phyloP scores from a whole-genome alignment of 2,888 invertebrate species.

The Drosophila melanocephala region DNA sequence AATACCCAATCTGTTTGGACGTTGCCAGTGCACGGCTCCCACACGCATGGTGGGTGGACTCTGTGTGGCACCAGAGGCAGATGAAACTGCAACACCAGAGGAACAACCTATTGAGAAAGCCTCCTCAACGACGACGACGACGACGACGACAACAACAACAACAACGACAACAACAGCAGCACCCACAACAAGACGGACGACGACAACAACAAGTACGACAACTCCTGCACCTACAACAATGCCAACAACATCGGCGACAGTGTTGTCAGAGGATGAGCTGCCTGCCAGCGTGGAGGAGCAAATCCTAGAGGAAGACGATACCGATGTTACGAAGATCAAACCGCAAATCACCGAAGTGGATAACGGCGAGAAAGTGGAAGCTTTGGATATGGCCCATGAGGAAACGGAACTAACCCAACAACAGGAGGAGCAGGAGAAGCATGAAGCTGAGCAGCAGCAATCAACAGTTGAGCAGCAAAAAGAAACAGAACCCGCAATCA shows the following conservation, averaged over 20 bases:
- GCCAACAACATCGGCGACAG: conserved; percentile 38
- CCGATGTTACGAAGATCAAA: conserved; percentile 45
- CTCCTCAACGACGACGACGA: conserved; percentile 57
- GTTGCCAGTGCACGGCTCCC: conserved; percentile 92
- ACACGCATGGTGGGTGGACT: conserved; percentile 89
- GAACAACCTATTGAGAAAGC: conserved; percentile 44
- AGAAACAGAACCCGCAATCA: background rate
- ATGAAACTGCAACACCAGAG: conserved; percentile 45
- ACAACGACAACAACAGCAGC: conserved; percentile 37
- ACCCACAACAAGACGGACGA: conserved; percentile 44
- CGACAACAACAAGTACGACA: conserved; percentile 40
- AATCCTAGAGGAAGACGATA: conserved; percentile 81
- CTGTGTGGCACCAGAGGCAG: conserved; percentile 86
- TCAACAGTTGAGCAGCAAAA: conserved; percentile 19
- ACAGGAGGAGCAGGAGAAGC: conserved; percentile 19
- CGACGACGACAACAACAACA: conserved; percentile 15
- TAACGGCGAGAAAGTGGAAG: conserved; percentile 58
- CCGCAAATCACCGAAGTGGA: conserved; percentile 51
- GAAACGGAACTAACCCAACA: conserved; percentile 66
- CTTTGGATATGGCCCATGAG: conserved; percentile 64
- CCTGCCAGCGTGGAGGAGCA: conserved; percentile 70
- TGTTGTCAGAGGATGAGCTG: conserved; percentile 54
- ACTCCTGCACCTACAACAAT: conserved; percentile 51
- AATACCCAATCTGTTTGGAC: conserved; percentile 94
- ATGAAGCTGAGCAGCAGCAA: conserved; percentile 12